These are phyloP conservation scores for Taenioides sp. DNA, from an alignment of 2,797 vertebrate species.

Conservation along the genomic window DNA sequence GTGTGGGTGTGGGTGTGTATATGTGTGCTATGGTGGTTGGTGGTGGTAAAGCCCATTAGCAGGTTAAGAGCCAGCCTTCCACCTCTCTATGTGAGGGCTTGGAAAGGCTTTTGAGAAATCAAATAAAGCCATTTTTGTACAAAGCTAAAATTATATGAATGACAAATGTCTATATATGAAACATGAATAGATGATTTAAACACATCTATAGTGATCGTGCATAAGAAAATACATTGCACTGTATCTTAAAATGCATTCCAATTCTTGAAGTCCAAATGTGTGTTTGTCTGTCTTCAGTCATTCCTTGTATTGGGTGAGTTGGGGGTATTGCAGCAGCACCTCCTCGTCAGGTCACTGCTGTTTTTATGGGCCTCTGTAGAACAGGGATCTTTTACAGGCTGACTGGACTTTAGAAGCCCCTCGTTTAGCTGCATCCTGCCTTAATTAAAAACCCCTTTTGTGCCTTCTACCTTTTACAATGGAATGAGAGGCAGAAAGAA, in stretches of 20 bases:
- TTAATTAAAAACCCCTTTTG: conserved; percentile 87
- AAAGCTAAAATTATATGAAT: background rate
- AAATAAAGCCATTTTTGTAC: no score
- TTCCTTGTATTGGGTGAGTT: background rate
- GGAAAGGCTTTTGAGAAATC: no score
- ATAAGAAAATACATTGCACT: background rate
- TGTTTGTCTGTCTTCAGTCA: conserved; percentile 11
- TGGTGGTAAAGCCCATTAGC: no score
- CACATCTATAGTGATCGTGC: no score
- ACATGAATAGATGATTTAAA: no score
- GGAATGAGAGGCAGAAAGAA: conserved; percentile 54
- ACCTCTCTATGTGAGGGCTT: no score
- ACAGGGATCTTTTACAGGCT: conserved; percentile 82
- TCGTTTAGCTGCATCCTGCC: conserved; percentile 82
- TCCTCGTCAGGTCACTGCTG: conserved; percentile 62
- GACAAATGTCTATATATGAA: background rate
- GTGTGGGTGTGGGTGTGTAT: background rate
- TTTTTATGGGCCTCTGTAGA: conserved; percentile 80
- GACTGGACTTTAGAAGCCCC: conserved; percentile 80
- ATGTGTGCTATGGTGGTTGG: background rate
- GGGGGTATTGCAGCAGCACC: conserved; percentile 34
- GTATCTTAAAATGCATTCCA: background rate
- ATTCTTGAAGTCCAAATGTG: conserved; percentile 84
- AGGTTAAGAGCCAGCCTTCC: no score
- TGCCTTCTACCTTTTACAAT: conserved; percentile 77